Evolutionary conservation across 2,797 vertebrate genomes (phyloP).

Genomic region (Anabacerthia variegaticeps): DNA sequence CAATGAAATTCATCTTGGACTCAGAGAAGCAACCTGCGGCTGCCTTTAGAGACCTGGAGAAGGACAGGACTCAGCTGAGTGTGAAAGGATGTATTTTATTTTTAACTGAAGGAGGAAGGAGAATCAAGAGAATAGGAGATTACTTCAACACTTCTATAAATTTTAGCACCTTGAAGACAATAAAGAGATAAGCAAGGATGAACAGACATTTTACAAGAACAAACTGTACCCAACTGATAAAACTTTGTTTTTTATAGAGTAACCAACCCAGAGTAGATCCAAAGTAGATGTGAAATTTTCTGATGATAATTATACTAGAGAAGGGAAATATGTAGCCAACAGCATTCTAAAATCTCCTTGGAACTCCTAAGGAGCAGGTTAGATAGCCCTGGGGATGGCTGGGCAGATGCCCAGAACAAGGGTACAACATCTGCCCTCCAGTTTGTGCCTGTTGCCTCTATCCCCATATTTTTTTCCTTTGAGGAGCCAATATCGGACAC

Average conservation of each 20-base stretch:
- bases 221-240: neutral
- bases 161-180: neutral
- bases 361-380: neutral
- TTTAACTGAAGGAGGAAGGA: neutral
- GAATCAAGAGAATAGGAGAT: neutral
- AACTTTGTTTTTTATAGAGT: neutral
- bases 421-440: neutral
- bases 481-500: neutral
- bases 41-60: neutral
- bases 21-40: neutral
- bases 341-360: neutral
- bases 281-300: neutral
- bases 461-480: neutral
- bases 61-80: neutral
- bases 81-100: neutral
- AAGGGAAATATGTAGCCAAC: neutral
- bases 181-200: neutral
- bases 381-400: neutral
- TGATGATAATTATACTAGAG: fast-evolving
- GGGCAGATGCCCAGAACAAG: neutral
- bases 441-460: neutral
- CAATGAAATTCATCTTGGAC: neutral
- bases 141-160: neutral
- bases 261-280: neutral
- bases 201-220: neutral